A percentile compares a stretch with the other conserved stretches of the same genome.
Evolutionary conservation across 2,797 vertebrate genomes (phyloP).

Genomic region (Coregonus ussuriensis): DNA sequence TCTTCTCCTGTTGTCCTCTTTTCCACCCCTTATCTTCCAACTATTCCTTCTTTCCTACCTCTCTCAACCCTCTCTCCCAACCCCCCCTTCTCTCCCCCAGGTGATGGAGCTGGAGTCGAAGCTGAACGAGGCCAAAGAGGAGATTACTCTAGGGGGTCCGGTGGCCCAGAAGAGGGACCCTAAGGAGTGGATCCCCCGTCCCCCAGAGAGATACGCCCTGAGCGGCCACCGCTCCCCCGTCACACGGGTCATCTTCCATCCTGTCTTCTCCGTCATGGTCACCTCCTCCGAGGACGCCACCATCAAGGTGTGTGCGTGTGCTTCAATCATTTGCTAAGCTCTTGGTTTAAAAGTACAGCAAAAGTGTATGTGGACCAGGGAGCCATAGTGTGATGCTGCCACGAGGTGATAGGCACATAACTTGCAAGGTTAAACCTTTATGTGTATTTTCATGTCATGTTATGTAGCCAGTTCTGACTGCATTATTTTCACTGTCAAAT

Average conservation of each 20-base stretch:
- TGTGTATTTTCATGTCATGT: too few species aligned
- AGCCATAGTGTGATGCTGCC: neutral
- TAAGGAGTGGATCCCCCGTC: slow-evolving; percentile 99
- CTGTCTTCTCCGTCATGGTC: slow-evolving; percentile 99
- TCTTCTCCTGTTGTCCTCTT: neutral
- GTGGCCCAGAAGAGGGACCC: slow-evolving; percentile 96
- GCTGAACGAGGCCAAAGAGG: slow-evolving; percentile 98
- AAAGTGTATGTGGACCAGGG: neutral
- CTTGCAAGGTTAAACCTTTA: too few species aligned
- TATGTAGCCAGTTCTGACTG: too few species aligned
- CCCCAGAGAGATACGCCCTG: slow-evolving; percentile 95
- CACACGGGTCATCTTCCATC: slow-evolving; percentile 98
- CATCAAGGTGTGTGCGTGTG: slow-evolving; percentile 85
- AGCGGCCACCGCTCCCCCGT: slow-evolving; percentile 97
- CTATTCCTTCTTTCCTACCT: neutral
- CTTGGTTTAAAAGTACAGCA: neutral
- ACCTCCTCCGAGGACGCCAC: slow-evolving; percentile 98
- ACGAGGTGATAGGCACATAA: neutral
- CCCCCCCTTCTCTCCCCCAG: slow-evolving; percentile 57
- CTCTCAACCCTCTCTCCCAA: neutral
- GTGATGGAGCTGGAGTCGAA: slow-evolving; percentile 99
- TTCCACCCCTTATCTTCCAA: neutral
- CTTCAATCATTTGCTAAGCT: neutral
- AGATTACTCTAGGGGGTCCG: slow-evolving; percentile 94
- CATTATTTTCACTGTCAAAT: too few species aligned